These are phyloP conservation scores for Silurus asotus DNA, from an alignment of 2,113 vertebrate genomes.

Conservation along the genomic window DNA sequence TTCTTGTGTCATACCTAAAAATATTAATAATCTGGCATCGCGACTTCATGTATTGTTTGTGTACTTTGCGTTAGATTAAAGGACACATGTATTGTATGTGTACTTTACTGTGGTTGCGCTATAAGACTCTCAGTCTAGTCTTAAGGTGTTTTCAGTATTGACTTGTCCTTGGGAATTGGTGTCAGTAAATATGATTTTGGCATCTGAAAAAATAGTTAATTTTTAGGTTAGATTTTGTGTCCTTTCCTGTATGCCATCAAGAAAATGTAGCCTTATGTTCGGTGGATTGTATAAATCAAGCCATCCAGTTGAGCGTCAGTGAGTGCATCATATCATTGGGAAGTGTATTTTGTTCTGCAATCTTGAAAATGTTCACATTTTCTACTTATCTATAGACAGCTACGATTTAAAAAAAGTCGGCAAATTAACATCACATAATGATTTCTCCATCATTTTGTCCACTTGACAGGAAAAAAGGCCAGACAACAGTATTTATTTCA, in stretches of 20 bases:
- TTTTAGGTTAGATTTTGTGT: too few species aligned
- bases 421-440: background rate
- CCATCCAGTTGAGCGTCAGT: too few species aligned
- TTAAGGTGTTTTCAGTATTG: too few species aligned
- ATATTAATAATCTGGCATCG: background rate
- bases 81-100: too few species aligned
- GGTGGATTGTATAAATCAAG: too few species aligned
- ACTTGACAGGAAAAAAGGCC: background rate
- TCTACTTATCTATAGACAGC: background rate
- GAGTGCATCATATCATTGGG: background rate
- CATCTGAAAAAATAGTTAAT: too few species aligned
- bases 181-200: too few species aligned
- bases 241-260: too few species aligned
- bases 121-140: too few species aligned
- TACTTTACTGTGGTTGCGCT: background rate
- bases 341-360: background rate
- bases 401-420: background rate
- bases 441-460: background rate
- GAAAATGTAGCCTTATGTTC: too few species aligned
- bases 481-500: background rate
- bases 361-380: background rate
- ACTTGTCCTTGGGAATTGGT: too few species aligned
- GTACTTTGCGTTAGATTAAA: background rate
- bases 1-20: background rate
- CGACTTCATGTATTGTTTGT: too few species aligned